Evolutionary conservation across 2,888 invertebrate species (phyloP).

Genomic region (Drymonia ruficornis): DNA sequence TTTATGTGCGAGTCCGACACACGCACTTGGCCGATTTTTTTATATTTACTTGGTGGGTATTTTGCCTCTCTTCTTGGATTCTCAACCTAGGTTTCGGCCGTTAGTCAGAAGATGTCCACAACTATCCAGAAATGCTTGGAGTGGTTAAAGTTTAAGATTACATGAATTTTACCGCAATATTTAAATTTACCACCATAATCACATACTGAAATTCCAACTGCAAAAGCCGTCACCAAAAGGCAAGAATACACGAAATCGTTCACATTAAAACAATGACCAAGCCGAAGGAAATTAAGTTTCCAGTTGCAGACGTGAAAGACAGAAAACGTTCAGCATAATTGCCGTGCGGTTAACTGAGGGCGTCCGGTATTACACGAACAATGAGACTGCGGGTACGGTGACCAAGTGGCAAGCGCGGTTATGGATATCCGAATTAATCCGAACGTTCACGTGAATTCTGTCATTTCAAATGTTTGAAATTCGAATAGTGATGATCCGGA

Average conservation of each 20-base stretch:
- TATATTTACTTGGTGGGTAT: no score
- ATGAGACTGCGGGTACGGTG: slow-evolving; percentile 37
- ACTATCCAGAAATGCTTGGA: no score
- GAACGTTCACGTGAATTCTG: no score
- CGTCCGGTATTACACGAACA: slow-evolving; percentile 46
- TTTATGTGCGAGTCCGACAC: no score
- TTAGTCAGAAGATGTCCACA: no score
- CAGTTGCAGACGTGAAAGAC: slow-evolving; percentile 47
- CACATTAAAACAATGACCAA: slow-evolving; percentile 46
- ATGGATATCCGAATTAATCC: background rate
- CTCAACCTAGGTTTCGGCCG: no score
- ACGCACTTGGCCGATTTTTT: no score
- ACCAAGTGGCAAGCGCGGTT: slow-evolving; percentile 20
- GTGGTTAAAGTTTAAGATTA: no score
- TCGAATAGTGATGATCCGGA: background rate
- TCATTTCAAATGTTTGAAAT: background rate
- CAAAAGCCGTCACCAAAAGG: slow-evolving; percentile 14
- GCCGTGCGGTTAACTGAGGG: slow-evolving; percentile 45
- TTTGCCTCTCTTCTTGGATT: no score
- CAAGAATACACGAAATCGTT: slow-evolving; percentile 34
- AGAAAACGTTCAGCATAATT: slow-evolving; percentile 50
- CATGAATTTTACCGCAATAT: no score
- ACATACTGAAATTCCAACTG: background rate
- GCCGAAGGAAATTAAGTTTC: slow-evolving; percentile 51
- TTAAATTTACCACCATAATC: no score